A percentile compares a stretch with the other conserved stretches of the same genome.
phyloP scores from a whole-genome alignment of 1,140 invertebrate genomes.

The Polypedilum vanderplanki region DNA sequence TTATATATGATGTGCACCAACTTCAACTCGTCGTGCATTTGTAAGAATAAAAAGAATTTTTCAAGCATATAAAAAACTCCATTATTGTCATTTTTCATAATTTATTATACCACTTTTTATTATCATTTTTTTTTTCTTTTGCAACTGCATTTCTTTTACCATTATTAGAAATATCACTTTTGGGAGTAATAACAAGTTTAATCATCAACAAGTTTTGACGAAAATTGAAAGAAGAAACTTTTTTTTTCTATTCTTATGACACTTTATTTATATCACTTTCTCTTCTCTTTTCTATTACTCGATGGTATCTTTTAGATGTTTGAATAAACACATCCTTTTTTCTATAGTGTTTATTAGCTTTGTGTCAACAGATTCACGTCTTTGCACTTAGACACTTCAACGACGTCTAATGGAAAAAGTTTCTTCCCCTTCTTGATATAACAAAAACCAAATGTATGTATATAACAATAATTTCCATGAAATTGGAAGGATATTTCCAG shows the following conservation, averaged over 20 bases:
- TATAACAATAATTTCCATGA: neutral
- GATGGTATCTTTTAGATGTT: neutral
- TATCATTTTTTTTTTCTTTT: too few species aligned
- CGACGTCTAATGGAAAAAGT: neutral
- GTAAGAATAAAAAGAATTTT: too few species aligned
- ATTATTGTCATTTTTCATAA: too few species aligned
- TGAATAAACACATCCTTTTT: too few species aligned
- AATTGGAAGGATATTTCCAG: neutral
- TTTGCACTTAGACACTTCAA: neutral
- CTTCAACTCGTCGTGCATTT: too few species aligned
- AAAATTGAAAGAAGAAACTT: neutral
- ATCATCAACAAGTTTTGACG: constrained; percentile 7
- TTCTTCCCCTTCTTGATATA: neutral
- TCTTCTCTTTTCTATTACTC: neutral
- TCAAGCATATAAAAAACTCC: too few species aligned
- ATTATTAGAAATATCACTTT: too few species aligned
- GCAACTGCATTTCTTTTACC: too few species aligned
- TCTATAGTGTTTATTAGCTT: neutral
- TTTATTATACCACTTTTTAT: too few species aligned
- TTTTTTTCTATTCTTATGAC: neutral
- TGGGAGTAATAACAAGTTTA: neutral
- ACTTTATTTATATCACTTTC: neutral
- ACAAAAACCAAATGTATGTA: too few species aligned
- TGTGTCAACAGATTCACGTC: neutral
- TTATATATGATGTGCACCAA: too few species aligned